Conservation (phyloP, 1,140 invertebrate species). For the Notospermus geniculatus region DNA sequence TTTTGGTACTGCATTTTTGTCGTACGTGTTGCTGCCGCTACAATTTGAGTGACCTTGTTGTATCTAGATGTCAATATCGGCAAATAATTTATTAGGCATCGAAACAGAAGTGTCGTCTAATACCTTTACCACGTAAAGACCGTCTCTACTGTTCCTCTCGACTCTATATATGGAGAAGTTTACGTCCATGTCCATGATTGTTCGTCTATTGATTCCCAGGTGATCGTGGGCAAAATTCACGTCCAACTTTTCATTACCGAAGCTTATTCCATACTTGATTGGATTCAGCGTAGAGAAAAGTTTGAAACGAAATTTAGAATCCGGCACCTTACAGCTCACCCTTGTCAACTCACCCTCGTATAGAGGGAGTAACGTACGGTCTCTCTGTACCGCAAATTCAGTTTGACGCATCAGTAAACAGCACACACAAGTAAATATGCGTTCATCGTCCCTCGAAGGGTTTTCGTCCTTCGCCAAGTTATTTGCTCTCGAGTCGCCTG, state of each 20-base stretch:
- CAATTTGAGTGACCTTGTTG: too few species aligned
- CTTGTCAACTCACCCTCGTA: neutral
- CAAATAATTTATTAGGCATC: too few species aligned
- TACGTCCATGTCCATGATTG: neutral
- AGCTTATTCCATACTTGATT: neutral
- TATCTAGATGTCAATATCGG: too few species aligned
- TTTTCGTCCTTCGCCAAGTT: neutral
- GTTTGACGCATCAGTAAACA: neutral
- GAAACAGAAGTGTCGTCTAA: too few species aligned
- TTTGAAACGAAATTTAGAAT: neutral
- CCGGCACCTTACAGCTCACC: neutral
- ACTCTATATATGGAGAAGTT: neutral
- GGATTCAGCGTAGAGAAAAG: neutral
- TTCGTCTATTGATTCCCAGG: slow-evolving; percentile 3
- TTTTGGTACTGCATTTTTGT: too few species aligned
- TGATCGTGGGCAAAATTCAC: slow-evolving; percentile 3
- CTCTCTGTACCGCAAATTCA: neutral
- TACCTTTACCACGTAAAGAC: too few species aligned
- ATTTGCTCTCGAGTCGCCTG: neutral
- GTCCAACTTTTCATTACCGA: neutral
- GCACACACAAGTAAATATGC: slow-evolving; percentile 2
- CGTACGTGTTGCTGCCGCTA: too few species aligned
- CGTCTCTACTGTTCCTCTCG: neutral
- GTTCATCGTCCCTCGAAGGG: neutral
- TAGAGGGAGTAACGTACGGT: neutral